Evolutionary conservation across 2,113 vertebrate species (phyloP).

Genomic region (Rhea americana): DNA sequence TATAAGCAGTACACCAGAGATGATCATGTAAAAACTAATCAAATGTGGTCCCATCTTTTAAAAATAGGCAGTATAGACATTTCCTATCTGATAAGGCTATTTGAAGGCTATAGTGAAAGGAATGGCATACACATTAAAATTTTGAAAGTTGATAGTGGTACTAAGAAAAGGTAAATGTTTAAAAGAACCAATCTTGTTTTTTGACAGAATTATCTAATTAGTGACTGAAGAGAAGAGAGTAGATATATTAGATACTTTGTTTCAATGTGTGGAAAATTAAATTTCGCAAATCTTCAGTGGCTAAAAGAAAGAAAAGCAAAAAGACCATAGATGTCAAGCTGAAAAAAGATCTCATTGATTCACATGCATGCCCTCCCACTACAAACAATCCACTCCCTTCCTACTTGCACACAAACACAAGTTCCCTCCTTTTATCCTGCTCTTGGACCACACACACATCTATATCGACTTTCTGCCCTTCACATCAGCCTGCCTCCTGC

Average conservation of each 20-base stretch:
- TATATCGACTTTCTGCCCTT: not conserved
- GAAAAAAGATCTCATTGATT: not conserved
- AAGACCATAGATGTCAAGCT: not conserved
- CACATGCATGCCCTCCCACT: slow-evolving; percentile 24
- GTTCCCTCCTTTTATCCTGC: not conserved
- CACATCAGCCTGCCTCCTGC: not conserved
- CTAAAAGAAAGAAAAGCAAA: not conserved
- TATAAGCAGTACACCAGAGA: not conserved
- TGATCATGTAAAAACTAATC: not conserved
- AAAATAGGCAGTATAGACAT: not conserved
- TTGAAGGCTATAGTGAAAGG: not conserved
- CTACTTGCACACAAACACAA: not conserved
- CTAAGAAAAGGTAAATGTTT: not conserved
- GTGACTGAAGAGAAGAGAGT: not conserved
- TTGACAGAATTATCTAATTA: not conserved
- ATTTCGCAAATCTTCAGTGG: not conserved
- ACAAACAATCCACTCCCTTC: not conserved
- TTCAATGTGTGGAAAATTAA: not conserved
- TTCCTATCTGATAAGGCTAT: not conserved
- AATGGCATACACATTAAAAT: not conserved
- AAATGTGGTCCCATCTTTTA: not conserved
- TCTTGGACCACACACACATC: not conserved
- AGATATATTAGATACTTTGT: not conserved
- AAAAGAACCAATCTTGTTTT: not conserved
- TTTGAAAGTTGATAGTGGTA: not conserved